phyloP scores from a whole-genome alignment of 2,113 vertebrate species.

The Eptesicus fuscus region DNA sequence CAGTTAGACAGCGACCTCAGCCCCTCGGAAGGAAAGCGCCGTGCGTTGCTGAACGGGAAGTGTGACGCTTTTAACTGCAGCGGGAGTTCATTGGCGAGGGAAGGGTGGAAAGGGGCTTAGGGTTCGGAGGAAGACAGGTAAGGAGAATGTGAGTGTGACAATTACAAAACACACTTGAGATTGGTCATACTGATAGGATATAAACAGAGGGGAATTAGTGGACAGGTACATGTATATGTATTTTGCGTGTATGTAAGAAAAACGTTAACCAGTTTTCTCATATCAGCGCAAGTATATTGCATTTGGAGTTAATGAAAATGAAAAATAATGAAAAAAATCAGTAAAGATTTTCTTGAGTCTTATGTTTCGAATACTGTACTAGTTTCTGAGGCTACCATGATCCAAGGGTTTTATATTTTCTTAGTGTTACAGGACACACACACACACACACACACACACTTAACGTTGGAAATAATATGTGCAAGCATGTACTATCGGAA shows the following conservation, averaged over 20 bases:
- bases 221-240: background rate
- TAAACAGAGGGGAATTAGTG: conserved; percentile 35
- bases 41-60: conserved; percentile 60
- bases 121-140: conserved; percentile 51
- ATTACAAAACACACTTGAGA: conserved; percentile 42
- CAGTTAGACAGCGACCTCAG: conserved; percentile 37
- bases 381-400: background rate
- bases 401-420: background rate
- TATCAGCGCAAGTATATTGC: background rate
- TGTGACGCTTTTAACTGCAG: conserved; percentile 64
- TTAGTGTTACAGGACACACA: background rate
- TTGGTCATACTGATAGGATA: conserved; percentile 23
- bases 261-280: background rate
- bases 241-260: background rate
- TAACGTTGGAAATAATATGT: background rate
- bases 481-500: background rate
- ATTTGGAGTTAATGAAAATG: background rate
- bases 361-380: background rate
- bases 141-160: conserved; percentile 52
- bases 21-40: conserved; percentile 40
- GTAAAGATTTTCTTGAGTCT: background rate
- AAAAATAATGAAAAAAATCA: background rate
- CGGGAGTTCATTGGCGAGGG: conserved; percentile 59
- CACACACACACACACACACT: background rate
- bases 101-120: conserved; percentile 43